phyloP scores from a whole-genome alignment of 2,888 invertebrate genomes.

The Epicampocera succincta region DNA sequence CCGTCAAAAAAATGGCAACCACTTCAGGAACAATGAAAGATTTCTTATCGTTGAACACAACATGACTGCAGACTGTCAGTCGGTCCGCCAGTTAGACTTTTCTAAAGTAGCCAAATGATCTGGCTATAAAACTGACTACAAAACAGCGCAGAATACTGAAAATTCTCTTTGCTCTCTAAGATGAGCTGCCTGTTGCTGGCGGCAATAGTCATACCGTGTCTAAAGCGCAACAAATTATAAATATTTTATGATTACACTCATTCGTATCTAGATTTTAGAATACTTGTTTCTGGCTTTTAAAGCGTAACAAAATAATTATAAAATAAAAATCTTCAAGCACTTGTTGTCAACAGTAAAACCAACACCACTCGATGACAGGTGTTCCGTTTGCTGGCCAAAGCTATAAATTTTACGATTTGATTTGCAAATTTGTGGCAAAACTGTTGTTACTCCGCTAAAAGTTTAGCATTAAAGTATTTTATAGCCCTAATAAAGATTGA shows the following conservation, averaged over 20 bases:
- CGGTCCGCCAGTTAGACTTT: too few relatives aligned
- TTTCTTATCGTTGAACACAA: conserved; percentile 48
- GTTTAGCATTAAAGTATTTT: neutral
- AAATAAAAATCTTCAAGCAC: too few relatives aligned
- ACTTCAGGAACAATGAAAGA: conserved; percentile 38
- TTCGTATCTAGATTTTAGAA: conserved; percentile 10
- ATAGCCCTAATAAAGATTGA: neutral
- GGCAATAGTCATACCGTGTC: conserved; percentile 36
- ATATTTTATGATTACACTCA: conserved; percentile 56
- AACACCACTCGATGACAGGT: conserved; percentile 10
- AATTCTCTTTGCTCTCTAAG: neutral
- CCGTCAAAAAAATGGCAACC: conserved; percentile 7
- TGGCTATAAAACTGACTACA: neutral
- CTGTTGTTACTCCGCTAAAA: neutral
- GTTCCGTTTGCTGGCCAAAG: neutral
- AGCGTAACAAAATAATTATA: conserved; percentile 2
- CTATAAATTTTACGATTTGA: neutral
- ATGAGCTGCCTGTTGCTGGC: conserved; percentile 6
- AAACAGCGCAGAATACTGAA: neutral
- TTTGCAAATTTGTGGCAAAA: neutral
- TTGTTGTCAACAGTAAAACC: conserved; percentile 1
- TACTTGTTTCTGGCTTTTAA: conserved; percentile 8
- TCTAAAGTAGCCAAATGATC: too few relatives aligned
- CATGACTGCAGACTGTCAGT: conserved; percentile 43
- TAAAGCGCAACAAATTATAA: conserved; percentile 66